These are phyloP conservation scores for Mixornis gularis DNA, from an alignment of 2,113 vertebrate species.

Conservation along the genomic window DNA sequence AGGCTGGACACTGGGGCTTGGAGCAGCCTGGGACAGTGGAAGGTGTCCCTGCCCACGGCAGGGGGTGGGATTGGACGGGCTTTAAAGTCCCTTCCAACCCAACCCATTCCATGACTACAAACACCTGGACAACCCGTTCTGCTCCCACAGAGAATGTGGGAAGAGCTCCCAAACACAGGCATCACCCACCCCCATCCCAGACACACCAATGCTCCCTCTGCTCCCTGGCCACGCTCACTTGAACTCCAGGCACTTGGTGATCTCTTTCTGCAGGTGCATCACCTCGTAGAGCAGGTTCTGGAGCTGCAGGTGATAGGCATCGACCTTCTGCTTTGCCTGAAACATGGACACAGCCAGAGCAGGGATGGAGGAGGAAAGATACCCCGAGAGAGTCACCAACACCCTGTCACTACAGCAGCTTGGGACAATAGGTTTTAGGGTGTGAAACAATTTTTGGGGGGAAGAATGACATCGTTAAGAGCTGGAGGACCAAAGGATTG, in stretches of 20 bases:
- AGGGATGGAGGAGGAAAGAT: background rate
- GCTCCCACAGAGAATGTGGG: fast-evolving
- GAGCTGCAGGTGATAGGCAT: conserved; percentile 94
- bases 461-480: background rate
- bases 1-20: background rate
- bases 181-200: background rate
- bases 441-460: fast-evolving
- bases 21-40: background rate
- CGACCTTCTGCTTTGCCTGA: conserved; percentile 93
- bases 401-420: fast-evolving
- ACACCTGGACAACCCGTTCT: background rate
- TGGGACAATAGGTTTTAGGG: background rate
- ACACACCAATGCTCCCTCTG: background rate
- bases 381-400: background rate
- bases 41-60: background rate
- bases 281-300: conserved; percentile 97
- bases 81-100: background rate
- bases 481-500: background rate
- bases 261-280: conserved; percentile 98
- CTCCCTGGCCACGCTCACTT: conserved; percentile 78
- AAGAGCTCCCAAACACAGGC: background rate
- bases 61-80: fast-evolving
- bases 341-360: background rate
- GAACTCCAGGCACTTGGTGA: conserved; percentile 96
- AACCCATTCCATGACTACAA: background rate